Base-by-base conservation (phyloP, 2,113 vertebrate species). In the Phrynosoma platyrhinos region DNA sequence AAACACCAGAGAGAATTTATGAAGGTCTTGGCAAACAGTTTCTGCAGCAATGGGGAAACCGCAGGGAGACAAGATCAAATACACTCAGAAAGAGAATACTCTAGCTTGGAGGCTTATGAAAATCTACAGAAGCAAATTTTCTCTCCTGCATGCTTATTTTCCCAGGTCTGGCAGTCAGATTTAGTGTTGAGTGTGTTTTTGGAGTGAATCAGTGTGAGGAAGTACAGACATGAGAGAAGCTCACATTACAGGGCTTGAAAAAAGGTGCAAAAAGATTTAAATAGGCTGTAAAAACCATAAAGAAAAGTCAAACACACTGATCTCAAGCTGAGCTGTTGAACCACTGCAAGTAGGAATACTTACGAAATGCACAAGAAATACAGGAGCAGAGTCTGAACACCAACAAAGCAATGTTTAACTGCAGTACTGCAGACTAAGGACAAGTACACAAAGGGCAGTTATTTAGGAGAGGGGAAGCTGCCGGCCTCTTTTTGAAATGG, bases 391-490 rank as follows among this genome's bases (percentile, higher is more conserved):
- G 23, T 84, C 53, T 58, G 16, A 83, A 94, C 90, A 93, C 91
- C 92, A 93, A 93, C 93, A 95, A 92, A 90, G 91, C 92, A 86
- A 84, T 88, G 87, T 91, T 96, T 96, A 94, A 96, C 94, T 94
- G 86, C 53, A 87, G 84, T 85, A 92, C 90, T 90, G 68, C 68
- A 30, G 90, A 95, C 80, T 42, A 85, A 92, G 93, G 94, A 95
- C 92, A 95, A 95, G 94, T 85, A 87, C 72, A 87, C 72, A 86
- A 91, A 94, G 88, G 88, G 91, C 83, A 87, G 91, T 88, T 88
- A 89, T 94, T 93, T 87, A 79, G 91, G 93, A 86, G 79, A 90
- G 53, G 79, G 85, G 92, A 92, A 58, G 66, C 85, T 30, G 85
- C 42, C 72, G 83, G 83, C 85, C 84, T 92, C 89, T 92, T 94